These are phyloP conservation scores for Arrhamphus sclerolepis DNA, from an alignment of 2,797 vertebrate genomes.

Conservation along the genomic window DNA sequence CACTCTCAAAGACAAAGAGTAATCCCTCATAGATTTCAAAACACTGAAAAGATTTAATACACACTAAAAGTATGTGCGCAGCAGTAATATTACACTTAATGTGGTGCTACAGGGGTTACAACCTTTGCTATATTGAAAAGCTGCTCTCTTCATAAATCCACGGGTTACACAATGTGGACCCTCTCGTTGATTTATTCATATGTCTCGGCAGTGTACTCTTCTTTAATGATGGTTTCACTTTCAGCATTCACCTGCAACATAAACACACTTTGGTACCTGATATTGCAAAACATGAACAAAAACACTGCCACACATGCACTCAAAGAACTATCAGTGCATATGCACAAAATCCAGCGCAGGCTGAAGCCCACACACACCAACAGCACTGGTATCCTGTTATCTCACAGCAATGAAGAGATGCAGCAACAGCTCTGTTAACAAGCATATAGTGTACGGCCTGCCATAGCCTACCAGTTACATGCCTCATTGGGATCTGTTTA, in stretches of 20 bases:
- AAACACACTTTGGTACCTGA: slow-evolving; percentile 55
- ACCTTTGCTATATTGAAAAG: not conserved
- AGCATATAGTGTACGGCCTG: slow-evolving; percentile 37
- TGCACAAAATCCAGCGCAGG: not conserved
- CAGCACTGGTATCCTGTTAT: not conserved
- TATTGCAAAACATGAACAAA: slow-evolving; percentile 22
- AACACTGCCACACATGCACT: slow-evolving; percentile 13
- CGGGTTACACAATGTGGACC: not conserved
- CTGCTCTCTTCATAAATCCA: not conserved
- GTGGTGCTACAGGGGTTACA: slow-evolving; percentile 12
- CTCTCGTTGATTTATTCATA: slow-evolving; percentile 22
- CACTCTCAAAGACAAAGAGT: slow-evolving; percentile 14
- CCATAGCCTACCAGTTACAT: slow-evolving; percentile 61
- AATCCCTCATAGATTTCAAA: slow-evolving; percentile 14
- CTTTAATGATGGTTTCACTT: slow-evolving; percentile 67
- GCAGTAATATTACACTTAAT: slow-evolving; percentile 6
- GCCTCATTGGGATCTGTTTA: slow-evolving; percentile 70
- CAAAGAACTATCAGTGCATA: not conserved
- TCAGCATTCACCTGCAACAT: slow-evolving; percentile 59
- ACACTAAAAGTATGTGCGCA: slow-evolving; percentile 5
- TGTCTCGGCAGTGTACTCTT: slow-evolving; percentile 34
- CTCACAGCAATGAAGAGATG: slow-evolving; percentile 29
- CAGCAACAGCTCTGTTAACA: slow-evolving; percentile 51
- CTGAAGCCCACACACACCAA: slow-evolving; percentile 7
- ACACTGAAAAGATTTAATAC: slow-evolving; percentile 10